Evolutionary conservation across 2,113 vertebrate genomes (phyloP), one percentile per base, ranked within the genome.

Genomic region (Fulica atra): DNA sequence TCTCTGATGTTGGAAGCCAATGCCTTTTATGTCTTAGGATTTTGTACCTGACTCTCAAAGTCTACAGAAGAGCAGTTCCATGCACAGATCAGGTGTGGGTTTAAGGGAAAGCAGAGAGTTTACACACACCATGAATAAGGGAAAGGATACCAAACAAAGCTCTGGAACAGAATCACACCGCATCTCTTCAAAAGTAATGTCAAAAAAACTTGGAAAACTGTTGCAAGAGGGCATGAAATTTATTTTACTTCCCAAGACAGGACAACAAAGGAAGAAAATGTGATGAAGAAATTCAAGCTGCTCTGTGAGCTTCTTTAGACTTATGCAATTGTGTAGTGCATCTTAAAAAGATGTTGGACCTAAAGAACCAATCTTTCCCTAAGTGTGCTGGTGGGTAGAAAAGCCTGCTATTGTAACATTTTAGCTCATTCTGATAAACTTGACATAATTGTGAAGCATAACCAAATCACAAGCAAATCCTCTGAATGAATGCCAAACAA

Each of bases 81-180:
- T 18, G 2, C 17, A 33, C 6, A 28, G 21, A 40, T 8, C 44
- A 56, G 38, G 15, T 25, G 5, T 38, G 10, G 26, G 48, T 56
- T 69, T 86, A 63, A 83, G 15, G 9, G 35, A 94, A 81, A 85
- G 60, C 25, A 10, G 2, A 66, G 21, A 4, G 5, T 17, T 33
- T 13, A 48, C 15, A n/a, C 2, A 35, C 0, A 0, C 25, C 20
- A 29, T 2, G 13, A 89, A 38, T 31, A 59, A 63, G 31, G 20
- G 25, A 68, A 46, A 85, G 12, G n/a, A 50, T 9, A 54, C 42
- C 4, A 81, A 29, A 53, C 69, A 79, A 78, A 25, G 2, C 2
- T 73, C 53, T 78, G 40, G 13, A 50, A 88, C 64, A 83, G 24
- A 74, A 57, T 86, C 24, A 33, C 6, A 15, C 15, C 20, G 8